Conservation (phyloP, 2,888 invertebrate species). For the Dexiosoma caninum region DNA sequence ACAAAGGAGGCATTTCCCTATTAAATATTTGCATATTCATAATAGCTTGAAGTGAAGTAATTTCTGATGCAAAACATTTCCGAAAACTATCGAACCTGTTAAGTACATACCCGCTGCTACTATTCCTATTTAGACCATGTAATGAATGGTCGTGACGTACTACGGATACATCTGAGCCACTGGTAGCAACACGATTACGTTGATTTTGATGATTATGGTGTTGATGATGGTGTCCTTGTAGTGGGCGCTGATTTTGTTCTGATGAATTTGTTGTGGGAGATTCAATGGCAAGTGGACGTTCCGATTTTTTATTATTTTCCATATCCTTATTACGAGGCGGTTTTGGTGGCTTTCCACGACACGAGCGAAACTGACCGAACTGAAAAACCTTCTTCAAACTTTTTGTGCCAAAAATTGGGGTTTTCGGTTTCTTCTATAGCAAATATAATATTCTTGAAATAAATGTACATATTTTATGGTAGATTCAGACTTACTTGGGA, state of each 20-base stretch:
- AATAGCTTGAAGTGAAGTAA: not conserved
- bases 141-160: slow-evolving; percentile 80
- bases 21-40: not conserved
- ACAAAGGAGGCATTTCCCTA: not conserved
- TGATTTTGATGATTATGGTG: slow-evolving; percentile 75
- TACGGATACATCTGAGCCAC: slow-evolving; percentile 82
- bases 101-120: slow-evolving; percentile 80
- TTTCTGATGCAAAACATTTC: slow-evolving; percentile 6
- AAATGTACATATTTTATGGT: not conserved
- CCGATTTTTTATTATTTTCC: slow-evolving; percentile 64
- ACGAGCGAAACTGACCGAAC: slow-evolving; percentile 77
- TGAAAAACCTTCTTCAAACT: slow-evolving; percentile 83
- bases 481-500: slow-evolving; percentile 67
- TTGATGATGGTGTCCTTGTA: slow-evolving; percentile 17
- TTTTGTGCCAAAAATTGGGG: slow-evolving; percentile 81
- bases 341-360: slow-evolving; percentile 74
- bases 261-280: slow-evolving; percentile 50
- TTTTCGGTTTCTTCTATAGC: slow-evolving; percentile 80
- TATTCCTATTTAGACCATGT: slow-evolving; percentile 82
- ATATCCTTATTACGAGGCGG: slow-evolving; percentile 71
- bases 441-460: not conserved
- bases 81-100: slow-evolving; percentile 37
- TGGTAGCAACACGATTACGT: slow-evolving; percentile 81
- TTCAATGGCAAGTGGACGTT: slow-evolving; percentile 67
- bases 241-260: slow-evolving; percentile 25